Evolutionary conservation across 2,888 invertebrate genomes (phyloP).

Genomic region (Ryuthela nishihirai): DNA sequence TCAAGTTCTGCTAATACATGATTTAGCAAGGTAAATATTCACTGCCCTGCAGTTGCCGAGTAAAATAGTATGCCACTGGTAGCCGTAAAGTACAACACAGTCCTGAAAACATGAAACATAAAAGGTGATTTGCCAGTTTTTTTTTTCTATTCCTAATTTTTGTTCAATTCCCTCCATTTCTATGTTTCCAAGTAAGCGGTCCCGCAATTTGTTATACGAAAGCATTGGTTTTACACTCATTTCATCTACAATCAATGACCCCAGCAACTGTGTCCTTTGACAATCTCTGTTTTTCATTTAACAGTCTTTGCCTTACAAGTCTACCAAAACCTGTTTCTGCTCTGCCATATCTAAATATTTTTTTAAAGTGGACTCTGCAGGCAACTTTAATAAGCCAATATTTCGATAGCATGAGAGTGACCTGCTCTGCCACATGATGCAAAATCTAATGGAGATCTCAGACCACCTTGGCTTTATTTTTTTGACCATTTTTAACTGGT

Average conservation of each 20-base stretch:
- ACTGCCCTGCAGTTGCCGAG: not conserved
- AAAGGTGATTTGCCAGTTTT: not conserved
- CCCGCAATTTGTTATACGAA: not conserved
- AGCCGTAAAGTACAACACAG: not conserved
- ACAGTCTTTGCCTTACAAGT: not conserved
- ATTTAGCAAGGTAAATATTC: not conserved
- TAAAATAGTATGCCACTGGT: not conserved
- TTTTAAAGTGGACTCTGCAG: not conserved
- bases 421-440: not conserved
- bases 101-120: constrained; percentile 3
- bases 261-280: no score
- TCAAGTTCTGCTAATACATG: not conserved
- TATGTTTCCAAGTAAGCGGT: not conserved
- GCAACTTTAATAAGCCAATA: not conserved
- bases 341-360: not conserved
- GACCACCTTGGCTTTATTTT: not conserved
- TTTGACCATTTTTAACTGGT: not conserved
- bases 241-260: not conserved
- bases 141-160: not conserved
- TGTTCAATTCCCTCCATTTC: not conserved
- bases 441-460: not conserved
- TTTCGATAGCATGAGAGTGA: not conserved
- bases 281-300: not conserved
- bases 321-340: not conserved
- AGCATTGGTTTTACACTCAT: not conserved